Conservation (phyloP, 2,797 vertebrate genomes). For the Ctenochaetus hawaiiensis region DNA sequence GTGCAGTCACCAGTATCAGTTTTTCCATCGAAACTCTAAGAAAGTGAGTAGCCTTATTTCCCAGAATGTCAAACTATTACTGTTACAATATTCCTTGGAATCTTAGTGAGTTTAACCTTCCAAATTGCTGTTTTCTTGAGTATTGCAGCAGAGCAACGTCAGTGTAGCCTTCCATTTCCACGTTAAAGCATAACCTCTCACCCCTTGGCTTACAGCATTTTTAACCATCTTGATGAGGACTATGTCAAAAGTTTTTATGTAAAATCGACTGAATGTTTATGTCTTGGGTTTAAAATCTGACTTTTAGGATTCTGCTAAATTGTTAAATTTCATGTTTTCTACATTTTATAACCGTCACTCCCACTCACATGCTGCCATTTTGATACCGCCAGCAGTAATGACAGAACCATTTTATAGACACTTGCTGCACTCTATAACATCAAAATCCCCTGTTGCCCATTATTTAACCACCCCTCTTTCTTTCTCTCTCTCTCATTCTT, state of each 20-base stretch:
- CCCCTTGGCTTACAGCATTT: conserved; percentile 10
- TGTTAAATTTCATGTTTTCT: conserved; percentile 40
- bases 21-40: not conserved
- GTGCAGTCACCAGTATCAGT: not conserved
- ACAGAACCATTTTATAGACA: conserved; percentile 67
- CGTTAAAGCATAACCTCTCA: conserved; percentile 26
- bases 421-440: conserved; percentile 73
- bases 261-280: conserved; percentile 7
- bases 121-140: not conserved
- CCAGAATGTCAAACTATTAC: not conserved
- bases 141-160: conserved; percentile 2
- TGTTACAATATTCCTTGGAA: not conserved
- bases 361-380: conserved; percentile 61
- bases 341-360: conserved; percentile 46
- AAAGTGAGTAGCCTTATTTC: not conserved
- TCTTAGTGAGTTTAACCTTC: not conserved
- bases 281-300: conserved; percentile 41
- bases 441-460: conserved; percentile 64
- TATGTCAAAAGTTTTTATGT: conserved; percentile 32
- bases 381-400: conserved; percentile 52
- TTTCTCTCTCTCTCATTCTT: conserved; percentile 60
- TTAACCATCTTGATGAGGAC: conserved; percentile 17
- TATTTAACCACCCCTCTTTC: conserved; percentile 57
- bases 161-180: conserved; percentile 6
- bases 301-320: conserved; percentile 45